These are phyloP conservation scores for human (Homo sapiens) DNA, from an alignment of 2,113 vertebrate species.

Conservation along the genomic window DNA sequence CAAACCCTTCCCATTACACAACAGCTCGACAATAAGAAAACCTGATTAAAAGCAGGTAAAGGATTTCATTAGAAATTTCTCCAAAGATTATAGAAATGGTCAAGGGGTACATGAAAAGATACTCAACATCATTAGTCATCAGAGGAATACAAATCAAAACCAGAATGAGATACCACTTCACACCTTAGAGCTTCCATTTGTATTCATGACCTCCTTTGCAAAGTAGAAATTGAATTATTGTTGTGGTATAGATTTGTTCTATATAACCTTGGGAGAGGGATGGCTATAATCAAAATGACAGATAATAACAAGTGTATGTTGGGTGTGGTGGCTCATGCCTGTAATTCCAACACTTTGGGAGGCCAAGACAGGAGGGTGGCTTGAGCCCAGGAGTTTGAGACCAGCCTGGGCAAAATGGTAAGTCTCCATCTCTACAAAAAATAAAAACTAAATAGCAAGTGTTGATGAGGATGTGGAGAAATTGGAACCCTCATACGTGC, in stretches of 20 bases:
- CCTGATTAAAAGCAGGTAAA: neutral
- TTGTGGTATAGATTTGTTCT: neutral
- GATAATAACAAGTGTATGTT: neutral
- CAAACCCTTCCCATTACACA: neutral
- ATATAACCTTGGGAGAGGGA: neutral
- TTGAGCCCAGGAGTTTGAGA: no score
- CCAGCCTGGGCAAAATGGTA: no score
- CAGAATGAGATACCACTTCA: neutral
- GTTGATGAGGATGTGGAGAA: neutral
- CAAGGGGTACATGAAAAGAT: neutral
- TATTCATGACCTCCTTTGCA: constrained; percentile 27
- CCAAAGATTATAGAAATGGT: neutral
- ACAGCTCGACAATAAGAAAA: neutral
- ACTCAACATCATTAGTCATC: neutral
- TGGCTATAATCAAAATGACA: neutral
- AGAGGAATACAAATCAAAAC: neutral
- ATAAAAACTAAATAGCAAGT: neutral
- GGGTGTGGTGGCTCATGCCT: no score
- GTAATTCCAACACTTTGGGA: no score
- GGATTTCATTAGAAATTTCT: constrained; percentile 22
- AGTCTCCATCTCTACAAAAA: no score
- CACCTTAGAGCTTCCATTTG: neutral
- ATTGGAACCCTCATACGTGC: neutral
- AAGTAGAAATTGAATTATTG: constrained; percentile 24
- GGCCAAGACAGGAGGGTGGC: no score